Conservation (phyloP, 2,113 vertebrate species). For the Reinhardtius hippoglossoides region DNA sequence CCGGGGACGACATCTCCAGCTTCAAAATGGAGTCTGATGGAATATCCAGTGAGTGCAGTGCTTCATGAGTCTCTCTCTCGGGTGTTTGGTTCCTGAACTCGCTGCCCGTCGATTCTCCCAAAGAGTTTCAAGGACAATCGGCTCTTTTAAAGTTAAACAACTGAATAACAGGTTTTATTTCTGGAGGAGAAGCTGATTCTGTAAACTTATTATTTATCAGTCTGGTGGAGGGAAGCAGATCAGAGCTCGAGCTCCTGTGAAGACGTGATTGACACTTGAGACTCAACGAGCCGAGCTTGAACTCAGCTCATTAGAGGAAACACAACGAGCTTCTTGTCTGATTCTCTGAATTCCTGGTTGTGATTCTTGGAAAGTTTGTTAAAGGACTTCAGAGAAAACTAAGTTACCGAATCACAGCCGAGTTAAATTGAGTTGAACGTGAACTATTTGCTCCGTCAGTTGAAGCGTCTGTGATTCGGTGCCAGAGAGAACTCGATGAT, state of each 20-base stretch:
- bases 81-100: no score
- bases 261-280: background rate
- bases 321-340: background rate
- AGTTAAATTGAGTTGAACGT: background rate
- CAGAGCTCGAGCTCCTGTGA: no score
- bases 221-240: no score
- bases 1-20: slow-evolving; percentile 82
- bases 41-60: slow-evolving; percentile 88
- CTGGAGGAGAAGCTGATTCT: no score
- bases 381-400: background rate
- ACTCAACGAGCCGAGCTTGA: background rate
- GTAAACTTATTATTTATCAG: no score
- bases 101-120: no score
- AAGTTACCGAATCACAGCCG: background rate
- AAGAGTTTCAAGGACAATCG: no score
- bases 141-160: no score
- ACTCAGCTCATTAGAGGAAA: background rate
- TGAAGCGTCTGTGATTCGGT: no score
- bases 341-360: background rate
- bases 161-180: no score
- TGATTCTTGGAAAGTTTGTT: slow-evolving; percentile 12
- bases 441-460: background rate
- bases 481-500: no score
- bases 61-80: no score
- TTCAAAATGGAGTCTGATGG: slow-evolving; percentile 87